Evolutionary conservation across 2,888 invertebrate genomes (phyloP).

Genomic region (Brassicogethes aeneus): DNA sequence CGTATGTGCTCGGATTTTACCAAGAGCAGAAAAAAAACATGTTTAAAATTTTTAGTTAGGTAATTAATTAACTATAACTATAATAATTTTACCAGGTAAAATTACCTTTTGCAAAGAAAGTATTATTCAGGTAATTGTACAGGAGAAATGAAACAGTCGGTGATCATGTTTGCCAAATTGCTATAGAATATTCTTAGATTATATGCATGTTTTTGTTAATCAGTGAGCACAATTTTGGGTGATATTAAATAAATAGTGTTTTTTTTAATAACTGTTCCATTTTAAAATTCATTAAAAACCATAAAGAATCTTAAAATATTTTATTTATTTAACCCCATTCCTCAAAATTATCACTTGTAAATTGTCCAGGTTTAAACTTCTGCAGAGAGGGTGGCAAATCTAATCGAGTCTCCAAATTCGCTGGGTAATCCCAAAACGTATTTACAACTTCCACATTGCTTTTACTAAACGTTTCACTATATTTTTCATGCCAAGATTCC

Average conservation of each 20-base stretch:
- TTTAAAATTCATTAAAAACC: background rate
- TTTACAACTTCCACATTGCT: slow-evolving; percentile 37
- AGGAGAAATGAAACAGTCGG: slow-evolving; percentile 9
- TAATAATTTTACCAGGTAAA: too few species aligned
- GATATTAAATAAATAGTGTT: slow-evolving; percentile 12
- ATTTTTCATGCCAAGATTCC: slow-evolving; percentile 39
- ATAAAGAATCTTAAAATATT: too few species aligned
- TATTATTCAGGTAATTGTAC: background rate
- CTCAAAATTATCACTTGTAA: slow-evolving; percentile 42
- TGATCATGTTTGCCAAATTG: slow-evolving; percentile 15
- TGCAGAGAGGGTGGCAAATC: slow-evolving; percentile 54
- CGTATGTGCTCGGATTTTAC: too few species aligned
- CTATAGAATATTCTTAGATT: slow-evolving; percentile 8
- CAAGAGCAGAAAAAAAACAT: too few species aligned
- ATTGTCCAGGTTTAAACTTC: slow-evolving; percentile 47
- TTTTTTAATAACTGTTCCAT: background rate
- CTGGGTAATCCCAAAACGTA: slow-evolving; percentile 50
- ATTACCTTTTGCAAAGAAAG: too few species aligned
- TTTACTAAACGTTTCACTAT: slow-evolving; percentile 31
- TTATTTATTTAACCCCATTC: too few species aligned
- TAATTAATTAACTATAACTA: too few species aligned
- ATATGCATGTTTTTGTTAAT: slow-evolving; percentile 4
- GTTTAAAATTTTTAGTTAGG: background rate
- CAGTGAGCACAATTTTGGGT: slow-evolving; percentile 15
- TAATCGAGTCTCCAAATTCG: slow-evolving; percentile 40